Percentiles rank a stretch among this genome's conserved stretches.
These are phyloP conservation scores for Myotis brandtii DNA, from an alignment of 2,113 vertebrate genomes.

Conservation along the genomic window DNA sequence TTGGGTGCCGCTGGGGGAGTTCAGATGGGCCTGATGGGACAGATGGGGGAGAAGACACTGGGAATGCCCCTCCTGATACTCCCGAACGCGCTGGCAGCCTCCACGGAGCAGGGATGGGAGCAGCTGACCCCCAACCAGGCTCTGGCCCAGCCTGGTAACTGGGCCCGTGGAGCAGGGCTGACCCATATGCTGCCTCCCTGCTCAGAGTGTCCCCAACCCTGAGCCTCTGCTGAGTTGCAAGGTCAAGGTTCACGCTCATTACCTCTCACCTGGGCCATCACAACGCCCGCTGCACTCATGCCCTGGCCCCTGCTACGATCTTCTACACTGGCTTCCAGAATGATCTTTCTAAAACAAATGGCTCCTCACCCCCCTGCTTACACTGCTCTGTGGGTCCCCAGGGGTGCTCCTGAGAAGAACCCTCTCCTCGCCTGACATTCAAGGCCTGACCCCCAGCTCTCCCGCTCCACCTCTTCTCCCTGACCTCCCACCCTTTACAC, in stretches of 20 bases:
- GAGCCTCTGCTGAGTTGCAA: neutral
- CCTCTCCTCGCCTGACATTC: neutral
- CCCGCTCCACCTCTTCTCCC: neutral
- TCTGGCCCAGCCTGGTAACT: neutral
- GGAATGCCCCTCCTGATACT: neutral
- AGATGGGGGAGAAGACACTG: neutral
- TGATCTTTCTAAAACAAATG: neutral
- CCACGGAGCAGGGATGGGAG: neutral
- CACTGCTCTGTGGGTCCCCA: neutral
- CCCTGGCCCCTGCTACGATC: neutral
- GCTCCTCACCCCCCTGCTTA: neutral
- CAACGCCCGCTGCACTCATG: neutral
- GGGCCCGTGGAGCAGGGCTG: neutral
- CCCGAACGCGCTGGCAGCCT: neutral
- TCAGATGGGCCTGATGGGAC: neutral
- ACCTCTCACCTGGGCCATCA: neutral
- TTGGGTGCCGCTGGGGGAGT: too few relatives aligned
- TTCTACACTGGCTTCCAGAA: neutral
- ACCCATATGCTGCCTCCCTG: fast-evolving
- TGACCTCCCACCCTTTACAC: neutral
- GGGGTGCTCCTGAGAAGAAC: neutral
- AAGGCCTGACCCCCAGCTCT: neutral
- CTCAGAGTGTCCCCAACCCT: neutral
- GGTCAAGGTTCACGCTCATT: neutral
- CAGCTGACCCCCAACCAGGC: neutral